A percentile compares a stretch with the other conserved stretches of the same genome.
These are phyloP conservation scores for Aplysina aerophoba DNA, from an alignment of 37 sponge, comb jelly and placozoan species.

Conservation along the genomic window DNA sequence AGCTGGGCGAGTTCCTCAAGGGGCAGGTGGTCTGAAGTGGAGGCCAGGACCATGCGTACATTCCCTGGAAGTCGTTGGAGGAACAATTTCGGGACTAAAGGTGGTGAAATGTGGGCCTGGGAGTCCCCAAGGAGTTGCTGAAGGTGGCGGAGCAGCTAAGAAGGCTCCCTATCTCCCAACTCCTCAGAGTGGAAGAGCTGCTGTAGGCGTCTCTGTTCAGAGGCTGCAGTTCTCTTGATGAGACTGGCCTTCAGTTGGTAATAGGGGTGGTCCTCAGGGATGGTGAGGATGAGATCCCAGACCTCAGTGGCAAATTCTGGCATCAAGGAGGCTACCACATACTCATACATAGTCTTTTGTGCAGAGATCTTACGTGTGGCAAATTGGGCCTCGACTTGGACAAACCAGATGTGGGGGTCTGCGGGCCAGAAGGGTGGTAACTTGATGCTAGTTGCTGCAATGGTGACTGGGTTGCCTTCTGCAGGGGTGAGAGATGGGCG, in stretches of 20 bases:
- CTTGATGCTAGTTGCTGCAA: no score
- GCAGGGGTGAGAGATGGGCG: no score
- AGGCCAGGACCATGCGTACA: slow-evolving; percentile 6
- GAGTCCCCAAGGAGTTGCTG: slow-evolving; percentile 5
- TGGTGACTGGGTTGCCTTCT: no score
- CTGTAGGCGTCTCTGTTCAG: neutral
- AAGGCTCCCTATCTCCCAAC: neutral
- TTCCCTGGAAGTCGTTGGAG: neutral
- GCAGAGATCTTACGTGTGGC: slow-evolving; percentile 49
- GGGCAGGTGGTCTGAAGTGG: neutral
- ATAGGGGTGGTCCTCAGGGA: neutral
- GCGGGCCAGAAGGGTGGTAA: slow-evolving; percentile 81
- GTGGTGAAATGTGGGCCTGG: neutral
- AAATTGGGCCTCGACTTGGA: slow-evolving; percentile 73
- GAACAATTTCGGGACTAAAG: neutral
- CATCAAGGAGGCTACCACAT: slow-evolving; percentile 47
- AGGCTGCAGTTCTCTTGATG: neutral
- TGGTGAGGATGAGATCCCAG: neutral
- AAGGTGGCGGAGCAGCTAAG: neutral
- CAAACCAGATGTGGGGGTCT: slow-evolving; percentile 65
- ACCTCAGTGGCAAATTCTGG: slow-evolving; percentile 1
- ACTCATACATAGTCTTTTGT: slow-evolving; percentile 49
- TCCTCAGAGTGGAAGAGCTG: neutral
- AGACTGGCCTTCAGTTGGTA: neutral
- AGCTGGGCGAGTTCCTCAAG: neutral